Percentiles rank a stretch among this genome's conserved stretches.
Evolutionary conservation across 1,140 invertebrate species (phyloP).

Genomic region (Mesaphorura yosii): DNA sequence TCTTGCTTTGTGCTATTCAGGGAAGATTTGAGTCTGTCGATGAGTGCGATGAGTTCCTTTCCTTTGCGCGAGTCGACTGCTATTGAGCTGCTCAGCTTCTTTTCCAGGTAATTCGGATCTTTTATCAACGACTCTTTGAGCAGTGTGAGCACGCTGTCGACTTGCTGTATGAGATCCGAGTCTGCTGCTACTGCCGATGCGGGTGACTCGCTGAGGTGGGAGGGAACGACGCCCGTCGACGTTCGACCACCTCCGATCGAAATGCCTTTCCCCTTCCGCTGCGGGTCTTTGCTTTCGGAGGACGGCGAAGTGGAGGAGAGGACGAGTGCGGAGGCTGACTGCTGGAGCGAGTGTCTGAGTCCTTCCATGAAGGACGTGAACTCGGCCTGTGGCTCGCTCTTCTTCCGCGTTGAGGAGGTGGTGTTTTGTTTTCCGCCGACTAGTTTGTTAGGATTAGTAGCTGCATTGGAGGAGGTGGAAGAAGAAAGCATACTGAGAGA

Average conservation of each 20-base stretch:
- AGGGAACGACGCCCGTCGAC: background rate
- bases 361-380: slow-evolving; percentile 34
- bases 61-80: slow-evolving; percentile 41
- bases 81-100: slow-evolving; percentile 1
- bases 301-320: background rate
- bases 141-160: slow-evolving; percentile 59
- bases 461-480: no score
- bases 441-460: no score
- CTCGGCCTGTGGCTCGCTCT: slow-evolving; percentile 18
- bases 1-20: slow-evolving; percentile 35
- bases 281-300: background rate
- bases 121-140: slow-evolving; percentile 52
- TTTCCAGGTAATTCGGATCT: slow-evolving; percentile 19
- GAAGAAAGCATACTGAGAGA: no score
- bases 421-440: no score
- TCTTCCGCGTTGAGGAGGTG: background rate
- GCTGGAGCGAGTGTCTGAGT: slow-evolving; percentile 31
- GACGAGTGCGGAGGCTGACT: background rate
- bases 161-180: slow-evolving; percentile 54
- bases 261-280: background rate
- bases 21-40: slow-evolving; percentile 59
- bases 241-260: background rate
- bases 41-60: slow-evolving; percentile 55
- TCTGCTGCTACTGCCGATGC: slow-evolving; percentile 33
- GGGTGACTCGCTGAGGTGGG: background rate